These are phyloP conservation scores for Toxonevra muliebris DNA, from an alignment of 2,888 invertebrate species.

Conservation along the genomic window DNA sequence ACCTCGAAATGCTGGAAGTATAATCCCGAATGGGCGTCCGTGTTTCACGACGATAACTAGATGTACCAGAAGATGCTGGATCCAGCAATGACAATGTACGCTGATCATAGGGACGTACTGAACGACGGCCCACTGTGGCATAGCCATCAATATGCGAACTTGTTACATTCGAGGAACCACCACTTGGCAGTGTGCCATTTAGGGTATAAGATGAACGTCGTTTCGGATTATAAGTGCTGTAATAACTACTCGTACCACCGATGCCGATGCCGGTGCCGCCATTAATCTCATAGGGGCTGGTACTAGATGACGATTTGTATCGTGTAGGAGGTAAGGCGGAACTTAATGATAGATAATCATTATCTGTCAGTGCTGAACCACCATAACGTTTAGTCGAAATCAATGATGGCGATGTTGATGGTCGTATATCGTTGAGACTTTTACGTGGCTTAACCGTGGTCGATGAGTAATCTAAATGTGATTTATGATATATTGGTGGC, in stretches of 20 bases:
- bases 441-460: conserved; percentile 54
- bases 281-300: conserved; percentile 50
- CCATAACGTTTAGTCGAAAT: conserved; percentile 51
- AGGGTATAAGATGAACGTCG: conserved; percentile 61
- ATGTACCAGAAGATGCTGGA: conserved; percentile 47
- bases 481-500: conserved; percentile 56
- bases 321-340: conserved; percentile 44
- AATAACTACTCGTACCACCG: conserved; percentile 48
- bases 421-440: conserved; percentile 57
- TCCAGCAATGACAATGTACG: conserved; percentile 62
- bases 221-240: conserved; percentile 63
- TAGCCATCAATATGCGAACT: conserved; percentile 58
- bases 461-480: conserved; percentile 50
- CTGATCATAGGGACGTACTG: conserved; percentile 60
- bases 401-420: conserved; percentile 58
- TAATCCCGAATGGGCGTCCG: conserved; percentile 55
- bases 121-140: conserved; percentile 62
- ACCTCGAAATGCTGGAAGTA: conserved; percentile 57
- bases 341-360: conserved; percentile 45
- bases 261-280: conserved; percentile 38
- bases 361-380: conserved; percentile 42
- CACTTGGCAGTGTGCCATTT: conserved; percentile 46
- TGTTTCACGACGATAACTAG: conserved; percentile 54
- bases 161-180: conserved; percentile 38
- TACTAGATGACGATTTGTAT: conserved; percentile 51